These are phyloP conservation scores for Drosophila sucinea DNA, from an alignment of 1,140 invertebrate genomes.

Conservation along the genomic window DNA sequence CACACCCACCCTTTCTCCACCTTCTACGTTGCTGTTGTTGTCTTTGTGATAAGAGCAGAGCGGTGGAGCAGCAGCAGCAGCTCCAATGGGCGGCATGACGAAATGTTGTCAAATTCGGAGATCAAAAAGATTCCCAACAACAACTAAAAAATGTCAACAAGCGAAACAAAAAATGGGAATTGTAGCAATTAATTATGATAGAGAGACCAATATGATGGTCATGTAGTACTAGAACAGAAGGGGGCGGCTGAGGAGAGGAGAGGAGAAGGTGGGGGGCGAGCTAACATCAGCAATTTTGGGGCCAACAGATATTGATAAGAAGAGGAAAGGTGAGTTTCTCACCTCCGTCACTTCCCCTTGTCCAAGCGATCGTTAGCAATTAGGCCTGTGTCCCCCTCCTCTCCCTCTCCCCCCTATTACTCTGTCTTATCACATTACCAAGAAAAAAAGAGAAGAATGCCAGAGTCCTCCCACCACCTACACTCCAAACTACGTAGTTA, in stretches of 20 bases:
- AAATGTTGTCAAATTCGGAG: conserved; percentile 67
- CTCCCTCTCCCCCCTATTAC: neutral
- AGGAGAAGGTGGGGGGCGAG: neutral
- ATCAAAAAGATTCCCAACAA: conserved; percentile 67
- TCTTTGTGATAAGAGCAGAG: conserved; percentile 50
- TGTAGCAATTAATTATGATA: conserved; percentile 78
- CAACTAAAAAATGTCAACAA: conserved; percentile 31
- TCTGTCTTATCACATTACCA: conserved; percentile 36
- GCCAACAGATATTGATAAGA: conserved; percentile 48
- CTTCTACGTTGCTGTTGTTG: neutral
- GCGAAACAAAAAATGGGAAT: conserved; percentile 61
- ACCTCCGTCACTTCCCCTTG: neutral
- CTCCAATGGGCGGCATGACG: conserved; percentile 53
- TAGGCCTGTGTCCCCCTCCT: conserved; percentile 8
- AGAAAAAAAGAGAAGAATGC: conserved; percentile 14
- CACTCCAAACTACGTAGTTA: conserved; percentile 26
- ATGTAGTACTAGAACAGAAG: neutral
- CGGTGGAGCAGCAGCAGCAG: conserved; percentile 12
- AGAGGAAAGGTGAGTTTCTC: conserved; percentile 2
- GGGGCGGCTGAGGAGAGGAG: neutral
- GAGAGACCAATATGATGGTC: conserved; percentile 13
- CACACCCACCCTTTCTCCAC: neutral
- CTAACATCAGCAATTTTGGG: conserved; percentile 43
- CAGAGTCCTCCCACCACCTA: conserved; percentile 1
- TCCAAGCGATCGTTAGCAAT: conserved; percentile 48